A percentile compares a stretch with the other conserved stretches of the same genome.
Conservation (phyloP, 1,140 invertebrate species). For the Sarcophaga peregrina region DNA sequence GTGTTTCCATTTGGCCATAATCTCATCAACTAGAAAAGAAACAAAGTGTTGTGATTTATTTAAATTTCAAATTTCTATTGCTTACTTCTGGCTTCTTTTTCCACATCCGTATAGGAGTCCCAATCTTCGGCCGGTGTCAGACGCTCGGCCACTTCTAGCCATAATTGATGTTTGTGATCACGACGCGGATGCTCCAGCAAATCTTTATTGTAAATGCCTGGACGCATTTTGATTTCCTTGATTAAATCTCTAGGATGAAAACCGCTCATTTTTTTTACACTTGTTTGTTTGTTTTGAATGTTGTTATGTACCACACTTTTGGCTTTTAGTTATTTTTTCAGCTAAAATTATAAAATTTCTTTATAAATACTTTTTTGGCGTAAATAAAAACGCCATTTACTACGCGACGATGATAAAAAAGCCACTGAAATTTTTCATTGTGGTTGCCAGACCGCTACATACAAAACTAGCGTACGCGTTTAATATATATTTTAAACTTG, state of each 20-base stretch:
- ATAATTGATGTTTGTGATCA: conserved; percentile 17
- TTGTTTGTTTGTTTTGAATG: neutral
- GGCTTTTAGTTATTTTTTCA: neutral
- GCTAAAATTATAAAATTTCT: neutral
- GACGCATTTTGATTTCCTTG: conserved; percentile 4
- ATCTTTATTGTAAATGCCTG: conserved; percentile 28
- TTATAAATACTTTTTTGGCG: neutral
- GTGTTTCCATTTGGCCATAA: conserved; percentile 20
- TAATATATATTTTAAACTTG: too few relatives aligned
- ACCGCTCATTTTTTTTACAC: conserved; percentile 21
- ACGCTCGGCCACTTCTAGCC: conserved; percentile 18
- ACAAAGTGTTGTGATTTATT: neutral
- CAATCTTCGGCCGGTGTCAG: conserved; percentile 23
- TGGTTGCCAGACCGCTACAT: neutral
- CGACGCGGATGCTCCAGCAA: neutral
- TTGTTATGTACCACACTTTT: conserved; percentile 17
- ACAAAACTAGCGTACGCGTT: too few relatives aligned
- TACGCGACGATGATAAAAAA: neutral
- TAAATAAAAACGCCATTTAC: conserved; percentile 2
- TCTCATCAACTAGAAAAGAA: conserved; percentile 11
- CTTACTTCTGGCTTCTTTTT: conserved; percentile 4
- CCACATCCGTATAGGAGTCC: conserved; percentile 17
- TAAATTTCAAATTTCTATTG: neutral
- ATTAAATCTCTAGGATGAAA: neutral
- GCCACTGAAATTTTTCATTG: neutral